Conservation (phyloP, 2,888 invertebrate species). For the Phengaris alcon region DNA sequence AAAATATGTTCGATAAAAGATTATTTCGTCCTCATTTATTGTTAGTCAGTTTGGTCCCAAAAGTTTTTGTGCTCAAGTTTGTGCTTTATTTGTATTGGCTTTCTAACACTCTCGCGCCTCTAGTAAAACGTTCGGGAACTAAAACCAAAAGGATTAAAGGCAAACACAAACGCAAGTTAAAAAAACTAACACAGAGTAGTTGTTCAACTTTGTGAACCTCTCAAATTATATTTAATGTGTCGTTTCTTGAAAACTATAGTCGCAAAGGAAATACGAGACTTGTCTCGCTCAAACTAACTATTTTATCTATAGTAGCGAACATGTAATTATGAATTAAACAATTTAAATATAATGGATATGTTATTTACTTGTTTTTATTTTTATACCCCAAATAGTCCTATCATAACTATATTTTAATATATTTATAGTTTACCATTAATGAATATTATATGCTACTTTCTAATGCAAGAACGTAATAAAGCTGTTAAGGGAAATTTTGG, state of each 20-base stretch:
- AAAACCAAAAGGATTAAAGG: background rate
- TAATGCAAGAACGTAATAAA: no score
- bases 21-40: constrained; percentile 5
- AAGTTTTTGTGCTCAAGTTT: background rate
- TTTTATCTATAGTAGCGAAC: constrained; percentile 30
- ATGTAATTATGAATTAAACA: background rate
- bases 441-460: no score
- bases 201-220: background rate
- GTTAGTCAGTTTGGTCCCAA: background rate
- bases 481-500: no score
- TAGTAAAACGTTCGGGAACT: background rate
- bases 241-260: constrained; percentile 6
- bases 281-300: constrained; percentile 29
- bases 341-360: constrained; percentile 11
- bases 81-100: background rate
- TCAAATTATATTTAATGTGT: background rate
- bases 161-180: background rate
- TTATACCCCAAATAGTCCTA: background rate
- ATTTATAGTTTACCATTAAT: no score
- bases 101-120: background rate
- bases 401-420: no score
- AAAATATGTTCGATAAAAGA: no score
- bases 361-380: constrained; percentile 8
- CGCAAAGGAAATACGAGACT: background rate
- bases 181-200: no score